Percentiles rank a stretch among this genome's conserved stretches.
Evolutionary conservation across 2,888 invertebrate species (phyloP).

Genomic region (Oligia fasciuncula): DNA sequence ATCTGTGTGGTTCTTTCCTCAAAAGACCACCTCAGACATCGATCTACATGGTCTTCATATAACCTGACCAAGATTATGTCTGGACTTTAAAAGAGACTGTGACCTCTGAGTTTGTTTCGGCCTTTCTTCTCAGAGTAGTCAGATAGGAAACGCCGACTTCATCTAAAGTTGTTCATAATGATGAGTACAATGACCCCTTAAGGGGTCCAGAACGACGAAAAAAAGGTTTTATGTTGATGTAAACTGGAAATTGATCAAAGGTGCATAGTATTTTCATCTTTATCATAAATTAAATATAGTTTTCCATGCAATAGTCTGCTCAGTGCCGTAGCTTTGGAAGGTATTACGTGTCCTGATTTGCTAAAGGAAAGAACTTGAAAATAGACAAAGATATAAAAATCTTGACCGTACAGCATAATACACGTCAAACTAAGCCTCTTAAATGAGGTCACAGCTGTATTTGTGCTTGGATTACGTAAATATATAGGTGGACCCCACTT

Average conservation of each 20-base stretch:
- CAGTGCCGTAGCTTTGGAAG: neutral
- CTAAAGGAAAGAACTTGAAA: neutral
- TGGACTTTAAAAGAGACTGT: no score
- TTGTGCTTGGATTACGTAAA: slow-evolving; percentile 61
- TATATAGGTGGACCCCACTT: slow-evolving; percentile 51
- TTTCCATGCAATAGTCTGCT: neutral
- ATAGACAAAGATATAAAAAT: neutral
- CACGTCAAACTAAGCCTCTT: slow-evolving; percentile 55
- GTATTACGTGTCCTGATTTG: neutral
- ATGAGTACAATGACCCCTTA: no score
- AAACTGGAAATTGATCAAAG: neutral
- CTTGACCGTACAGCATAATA: slow-evolving; percentile 3
- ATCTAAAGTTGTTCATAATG: no score
- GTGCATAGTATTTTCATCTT: neutral
- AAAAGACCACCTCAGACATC: no score
- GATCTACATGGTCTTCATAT: no score
- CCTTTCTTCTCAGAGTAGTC: no score
- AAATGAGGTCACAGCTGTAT: slow-evolving; percentile 66
- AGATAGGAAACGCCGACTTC: no score
- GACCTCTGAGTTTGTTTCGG: no score
- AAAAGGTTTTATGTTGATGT: neutral
- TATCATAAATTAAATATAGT: neutral
- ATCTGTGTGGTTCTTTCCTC: no score
- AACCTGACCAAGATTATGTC: no score
- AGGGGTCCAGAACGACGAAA: no score